These are phyloP conservation scores for Caerostris extrusa DNA, from an alignment of 1,140 invertebrate genomes.

Conservation along the genomic window DNA sequence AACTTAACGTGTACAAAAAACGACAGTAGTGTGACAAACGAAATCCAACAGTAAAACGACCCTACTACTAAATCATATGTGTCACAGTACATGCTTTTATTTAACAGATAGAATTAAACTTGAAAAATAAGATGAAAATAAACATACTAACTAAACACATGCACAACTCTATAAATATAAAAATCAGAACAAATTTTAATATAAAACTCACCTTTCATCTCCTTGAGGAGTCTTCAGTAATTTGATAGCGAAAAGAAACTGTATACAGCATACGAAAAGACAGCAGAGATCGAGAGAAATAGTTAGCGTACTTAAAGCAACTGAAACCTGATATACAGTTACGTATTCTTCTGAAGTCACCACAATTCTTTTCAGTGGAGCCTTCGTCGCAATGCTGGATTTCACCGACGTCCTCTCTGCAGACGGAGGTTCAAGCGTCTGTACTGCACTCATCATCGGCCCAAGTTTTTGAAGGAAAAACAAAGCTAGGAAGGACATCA, in stretches of 20 bases:
- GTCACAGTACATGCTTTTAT: no score
- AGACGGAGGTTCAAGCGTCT: slow-evolving; percentile 47
- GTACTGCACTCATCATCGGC: slow-evolving; percentile 83
- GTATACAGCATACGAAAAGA: slow-evolving; percentile 94
- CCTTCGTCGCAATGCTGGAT: neutral
- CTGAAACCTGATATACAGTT: slow-evolving; percentile 93
- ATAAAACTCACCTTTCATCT: slow-evolving; percentile 83
- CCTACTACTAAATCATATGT: no score
- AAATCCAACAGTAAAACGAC: no score
- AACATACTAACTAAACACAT: no score
- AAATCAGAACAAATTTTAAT: no score
- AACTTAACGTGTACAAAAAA: no score
- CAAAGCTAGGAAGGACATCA: slow-evolving; percentile 90
- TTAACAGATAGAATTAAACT: no score
- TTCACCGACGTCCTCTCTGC: slow-evolving; percentile 1
- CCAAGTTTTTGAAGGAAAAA: slow-evolving; percentile 93
- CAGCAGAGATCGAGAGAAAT: slow-evolving; percentile 94
- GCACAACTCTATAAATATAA: no score
- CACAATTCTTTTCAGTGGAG: slow-evolving; percentile 81
- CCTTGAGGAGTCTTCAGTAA: slow-evolving; percentile 89
- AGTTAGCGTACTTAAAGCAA: slow-evolving; percentile 92
- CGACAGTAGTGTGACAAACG: no score
- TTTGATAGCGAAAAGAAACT: slow-evolving; percentile 96
- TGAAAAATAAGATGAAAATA: no score
- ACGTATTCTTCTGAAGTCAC: slow-evolving; percentile 89